Evolutionary conservation across 2,113 vertebrate species (phyloP).

Genomic region (Pan paniscus): DNA sequence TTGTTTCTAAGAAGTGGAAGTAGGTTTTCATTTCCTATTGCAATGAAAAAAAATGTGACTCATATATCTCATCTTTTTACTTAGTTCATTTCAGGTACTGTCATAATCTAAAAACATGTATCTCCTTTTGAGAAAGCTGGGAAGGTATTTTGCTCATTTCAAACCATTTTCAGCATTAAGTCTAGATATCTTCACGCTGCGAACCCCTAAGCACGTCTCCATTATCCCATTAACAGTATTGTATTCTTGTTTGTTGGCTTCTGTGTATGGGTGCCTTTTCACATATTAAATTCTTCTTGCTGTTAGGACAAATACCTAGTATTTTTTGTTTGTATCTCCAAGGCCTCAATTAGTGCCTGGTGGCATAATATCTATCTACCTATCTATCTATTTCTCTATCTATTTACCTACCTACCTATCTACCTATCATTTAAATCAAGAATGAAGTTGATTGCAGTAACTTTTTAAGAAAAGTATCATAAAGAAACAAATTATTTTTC

Average conservation of each 20-base stretch:
- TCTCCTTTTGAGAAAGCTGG: neutral
- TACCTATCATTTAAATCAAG: slow-evolving; percentile 9
- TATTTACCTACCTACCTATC: neutral
- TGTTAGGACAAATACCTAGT: neutral
- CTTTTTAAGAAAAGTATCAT: neutral
- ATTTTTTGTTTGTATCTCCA: neutral
- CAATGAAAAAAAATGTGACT: neutral
- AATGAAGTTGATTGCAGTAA: neutral
- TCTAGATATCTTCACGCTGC: neutral
- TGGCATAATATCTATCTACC: neutral
- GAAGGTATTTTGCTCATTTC: neutral
- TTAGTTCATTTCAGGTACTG: neutral
- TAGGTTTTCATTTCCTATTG: neutral
- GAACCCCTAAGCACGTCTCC: neutral
- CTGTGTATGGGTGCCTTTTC: neutral
- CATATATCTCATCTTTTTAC: neutral
- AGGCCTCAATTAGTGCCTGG: neutral
- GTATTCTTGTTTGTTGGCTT: neutral
- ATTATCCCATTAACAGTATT: neutral
- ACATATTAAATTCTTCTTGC: neutral
- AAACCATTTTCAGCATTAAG: neutral
- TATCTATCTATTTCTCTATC: neutral
- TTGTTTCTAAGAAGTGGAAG: neutral
- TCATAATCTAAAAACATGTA: neutral
- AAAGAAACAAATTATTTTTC: neutral